phyloP scores from a whole-genome alignment of 2,888 invertebrate species.

The Baronia brevicornis region DNA sequence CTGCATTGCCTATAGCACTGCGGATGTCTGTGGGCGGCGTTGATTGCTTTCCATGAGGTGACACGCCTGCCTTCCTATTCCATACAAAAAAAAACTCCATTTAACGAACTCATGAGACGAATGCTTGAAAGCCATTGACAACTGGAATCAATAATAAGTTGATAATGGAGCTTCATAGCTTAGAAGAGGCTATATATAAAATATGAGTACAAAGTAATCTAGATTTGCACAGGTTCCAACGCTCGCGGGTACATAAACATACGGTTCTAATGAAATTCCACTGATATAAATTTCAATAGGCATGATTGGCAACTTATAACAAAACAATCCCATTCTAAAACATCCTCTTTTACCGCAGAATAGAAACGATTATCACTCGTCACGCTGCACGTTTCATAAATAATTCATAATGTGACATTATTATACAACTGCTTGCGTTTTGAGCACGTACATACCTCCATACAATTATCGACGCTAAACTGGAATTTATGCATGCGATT shows the following conservation, averaged over 20 bases:
- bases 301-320: neutral
- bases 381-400: slow-evolving; percentile 1
- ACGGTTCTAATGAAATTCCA: slow-evolving; percentile 2
- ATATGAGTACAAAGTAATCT: too few species aligned
- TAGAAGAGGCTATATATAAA: too few species aligned
- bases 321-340: neutral
- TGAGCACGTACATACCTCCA: slow-evolving; percentile 9
- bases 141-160: too few species aligned
- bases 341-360: neutral
- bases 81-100: too few species aligned
- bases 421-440: slow-evolving; percentile 9
- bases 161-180: too few species aligned
- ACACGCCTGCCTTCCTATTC: too few species aligned
- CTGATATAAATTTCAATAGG: slow-evolving; percentile 3
- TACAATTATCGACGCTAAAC: slow-evolving; percentile 7
- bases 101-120: too few species aligned
- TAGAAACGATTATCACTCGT: neutral
- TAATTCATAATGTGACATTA: slow-evolving; percentile 11
- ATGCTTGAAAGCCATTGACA: too few species aligned
- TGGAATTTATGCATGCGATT: slow-evolving; percentile 9
- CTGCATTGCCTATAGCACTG: too few species aligned
- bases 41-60: too few species aligned
- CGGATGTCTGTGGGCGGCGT: too few species aligned
- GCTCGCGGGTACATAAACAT: slow-evolving; percentile 3
- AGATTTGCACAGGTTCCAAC: too few species aligned